Evolutionary conservation across 1,140 invertebrate genomes (phyloP), one percentile per base, ranked within the genome.

Genomic region (Brachionus koreanus): DNA sequence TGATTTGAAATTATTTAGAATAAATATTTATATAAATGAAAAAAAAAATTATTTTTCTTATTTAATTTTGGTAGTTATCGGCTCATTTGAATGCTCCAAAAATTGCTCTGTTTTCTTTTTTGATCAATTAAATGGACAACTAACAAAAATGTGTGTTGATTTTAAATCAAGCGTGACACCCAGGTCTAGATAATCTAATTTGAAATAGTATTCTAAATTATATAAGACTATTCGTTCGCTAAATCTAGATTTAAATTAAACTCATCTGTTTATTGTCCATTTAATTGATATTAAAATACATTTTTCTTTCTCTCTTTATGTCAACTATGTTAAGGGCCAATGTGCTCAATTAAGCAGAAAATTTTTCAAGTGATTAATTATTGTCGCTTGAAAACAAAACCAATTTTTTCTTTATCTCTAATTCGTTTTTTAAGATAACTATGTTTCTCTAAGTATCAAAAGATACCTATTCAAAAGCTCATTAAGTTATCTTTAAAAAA

Each of bases 301-400:
- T 5, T 7, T 4, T 57, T 57, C 6, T 19, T 16, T 52, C 6
- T 52, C 13, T 25, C 19, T 19, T 57, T 19, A 19, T 57, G 49
- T 57, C 49, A 57, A 19, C 49, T 16, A 10, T 57, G 5, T 57
- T 19, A 57, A 19, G 49, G 49, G 49, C 49, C 19, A 57, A 57
- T 65, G 35, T 69, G 65, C 37, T 69, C 65, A 69, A 37, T 69
- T 39, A 33, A 69, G 33, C 65, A 69, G 65, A 69, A 69, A 69
- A 69, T 19, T 39, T 39, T 69, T 69, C 13, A 69, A 69, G 65
- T 69, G 65, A 69, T 69, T 69, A 69, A 69, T 69, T 69, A 35
- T 69, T 13, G 65, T 69, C 35, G 37, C 37, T 69, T 19, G 37
- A 69, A 69, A 69, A 35, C 16, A 69, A 69, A 39, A 39, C 16